A percentile compares a stretch with the other conserved stretches of the same genome.
Evolutionary conservation across 1,140 invertebrate genomes (phyloP).

Genomic region (Pentalonia nigronervosa): DNA sequence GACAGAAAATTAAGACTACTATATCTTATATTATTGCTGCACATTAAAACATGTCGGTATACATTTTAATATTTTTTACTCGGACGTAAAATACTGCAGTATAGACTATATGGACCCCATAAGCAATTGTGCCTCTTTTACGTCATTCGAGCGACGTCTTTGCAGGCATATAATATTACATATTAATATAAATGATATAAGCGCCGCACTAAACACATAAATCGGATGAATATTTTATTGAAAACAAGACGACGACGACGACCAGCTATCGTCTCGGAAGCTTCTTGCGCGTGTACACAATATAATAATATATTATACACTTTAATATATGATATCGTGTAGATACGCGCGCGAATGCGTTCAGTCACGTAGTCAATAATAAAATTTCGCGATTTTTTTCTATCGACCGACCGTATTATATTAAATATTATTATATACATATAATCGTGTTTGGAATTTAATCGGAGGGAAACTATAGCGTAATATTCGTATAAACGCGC

Average conservation of each 20-base stretch:
- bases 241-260: neutral
- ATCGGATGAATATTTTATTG: neutral
- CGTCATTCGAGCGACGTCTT: neutral
- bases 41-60: neutral
- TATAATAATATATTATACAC: neutral
- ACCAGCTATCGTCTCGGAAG: neutral
- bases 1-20: neutral
- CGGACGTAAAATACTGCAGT: neutral
- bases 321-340: neutral
- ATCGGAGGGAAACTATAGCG: neutral
- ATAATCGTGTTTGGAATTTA: conserved; percentile 24
- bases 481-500: neutral
- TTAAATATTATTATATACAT: conserved; percentile 10
- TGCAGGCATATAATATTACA: neutral
- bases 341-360: neutral
- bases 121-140: neutral
- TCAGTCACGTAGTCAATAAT: conserved; percentile 42
- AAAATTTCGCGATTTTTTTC: conserved; percentile 14
- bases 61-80: neutral
- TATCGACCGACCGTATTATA: neutral
- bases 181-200: neutral
- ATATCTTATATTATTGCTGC: neutral
- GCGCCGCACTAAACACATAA: neutral
- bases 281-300: neutral
- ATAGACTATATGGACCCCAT: neutral